Evolutionary conservation across 64 coral and sea anemone genomes (phyloP).

Genomic region (Catalaphyllia jardinei): DNA sequence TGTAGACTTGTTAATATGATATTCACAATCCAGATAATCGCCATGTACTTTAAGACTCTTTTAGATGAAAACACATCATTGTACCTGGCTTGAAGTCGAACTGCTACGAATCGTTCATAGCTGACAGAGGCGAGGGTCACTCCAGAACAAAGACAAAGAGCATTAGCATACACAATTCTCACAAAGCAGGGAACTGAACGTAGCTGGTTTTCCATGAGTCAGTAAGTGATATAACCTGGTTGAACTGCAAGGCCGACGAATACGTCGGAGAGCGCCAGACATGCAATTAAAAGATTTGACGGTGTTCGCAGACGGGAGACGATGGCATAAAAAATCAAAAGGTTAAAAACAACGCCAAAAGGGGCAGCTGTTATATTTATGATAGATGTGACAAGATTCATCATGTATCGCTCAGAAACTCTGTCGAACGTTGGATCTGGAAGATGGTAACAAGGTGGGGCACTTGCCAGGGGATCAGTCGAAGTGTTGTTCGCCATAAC

Average conservation of each 20-base stretch:
- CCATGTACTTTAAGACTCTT: conserved; percentile 22
- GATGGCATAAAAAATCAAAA: too few relatives aligned
- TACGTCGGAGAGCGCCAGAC: conserved; percentile 54
- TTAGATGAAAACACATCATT: conserved; percentile 17
- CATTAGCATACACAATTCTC: conserved; percentile 51
- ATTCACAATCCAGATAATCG: conserved; percentile 42
- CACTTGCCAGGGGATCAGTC: too few relatives aligned
- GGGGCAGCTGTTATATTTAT: too few relatives aligned
- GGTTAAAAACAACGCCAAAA: too few relatives aligned
- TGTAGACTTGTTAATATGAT: conserved; percentile 42
- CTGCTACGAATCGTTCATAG: conserved; percentile 49
- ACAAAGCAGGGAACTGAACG: conserved; percentile 50
- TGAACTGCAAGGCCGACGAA: conserved; percentile 56
- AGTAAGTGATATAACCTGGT: conserved; percentile 38
- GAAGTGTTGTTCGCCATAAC: too few relatives aligned
- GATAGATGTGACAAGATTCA: too few relatives aligned
- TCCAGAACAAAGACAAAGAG: conserved; percentile 55
- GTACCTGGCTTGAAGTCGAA: conserved; percentile 43
- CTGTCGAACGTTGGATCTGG: too few relatives aligned
- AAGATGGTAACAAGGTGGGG: too few relatives aligned
- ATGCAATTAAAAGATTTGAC: too few relatives aligned
- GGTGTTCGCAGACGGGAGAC: too few relatives aligned
- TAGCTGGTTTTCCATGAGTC: conserved; percentile 53
- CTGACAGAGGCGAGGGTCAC: conserved; percentile 53
- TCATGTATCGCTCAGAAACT: too few relatives aligned